phyloP scores from a whole-genome alignment of 2,888 invertebrate species.

The Drosophila pegasa region DNA sequence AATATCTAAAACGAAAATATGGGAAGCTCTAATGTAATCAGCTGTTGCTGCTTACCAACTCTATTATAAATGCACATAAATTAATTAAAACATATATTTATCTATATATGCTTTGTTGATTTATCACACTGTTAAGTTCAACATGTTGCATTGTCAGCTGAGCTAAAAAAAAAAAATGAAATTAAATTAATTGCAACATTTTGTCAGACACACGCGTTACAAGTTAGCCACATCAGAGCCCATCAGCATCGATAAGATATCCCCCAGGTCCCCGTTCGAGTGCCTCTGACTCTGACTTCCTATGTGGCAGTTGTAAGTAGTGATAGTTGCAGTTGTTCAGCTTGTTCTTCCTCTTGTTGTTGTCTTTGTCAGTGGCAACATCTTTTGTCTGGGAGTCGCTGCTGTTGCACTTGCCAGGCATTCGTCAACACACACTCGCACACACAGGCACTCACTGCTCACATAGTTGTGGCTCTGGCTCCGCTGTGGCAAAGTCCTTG shows the following conservation, averaged over 20 bases:
- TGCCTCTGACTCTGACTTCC: not conserved
- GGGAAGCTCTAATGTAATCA: not conserved
- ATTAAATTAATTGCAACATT: constrained; percentile 77
- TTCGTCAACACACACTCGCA: constrained; percentile 66
- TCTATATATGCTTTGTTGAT: constrained; percentile 39
- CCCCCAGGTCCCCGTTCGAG: not conserved
- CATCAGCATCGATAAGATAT: constrained; percentile 51
- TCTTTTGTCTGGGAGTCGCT: constrained; percentile 56
- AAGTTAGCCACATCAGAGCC: constrained; percentile 66
- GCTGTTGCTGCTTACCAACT: not conserved
- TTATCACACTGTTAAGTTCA: constrained; percentile 54
- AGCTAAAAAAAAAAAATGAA: constrained; percentile 19
- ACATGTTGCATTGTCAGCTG: constrained; percentile 52
- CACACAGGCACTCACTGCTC: constrained; percentile 6
- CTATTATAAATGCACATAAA: not conserved
- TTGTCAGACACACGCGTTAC: constrained; percentile 76
- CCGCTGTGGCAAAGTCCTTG: constrained; percentile 72
- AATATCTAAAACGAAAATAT: too few species aligned
- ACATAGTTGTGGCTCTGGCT: constrained; percentile 28
- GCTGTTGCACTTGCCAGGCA: constrained; percentile 75
- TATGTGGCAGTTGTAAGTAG: constrained; percentile 37
- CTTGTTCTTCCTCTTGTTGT: constrained; percentile 18
- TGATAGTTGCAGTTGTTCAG: constrained; percentile 41
- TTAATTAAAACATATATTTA: not conserved
- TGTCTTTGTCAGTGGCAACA: constrained; percentile 44